phyloP scores from a whole-genome alignment of 2,797 vertebrate species.

The Ceryle rudis region DNA sequence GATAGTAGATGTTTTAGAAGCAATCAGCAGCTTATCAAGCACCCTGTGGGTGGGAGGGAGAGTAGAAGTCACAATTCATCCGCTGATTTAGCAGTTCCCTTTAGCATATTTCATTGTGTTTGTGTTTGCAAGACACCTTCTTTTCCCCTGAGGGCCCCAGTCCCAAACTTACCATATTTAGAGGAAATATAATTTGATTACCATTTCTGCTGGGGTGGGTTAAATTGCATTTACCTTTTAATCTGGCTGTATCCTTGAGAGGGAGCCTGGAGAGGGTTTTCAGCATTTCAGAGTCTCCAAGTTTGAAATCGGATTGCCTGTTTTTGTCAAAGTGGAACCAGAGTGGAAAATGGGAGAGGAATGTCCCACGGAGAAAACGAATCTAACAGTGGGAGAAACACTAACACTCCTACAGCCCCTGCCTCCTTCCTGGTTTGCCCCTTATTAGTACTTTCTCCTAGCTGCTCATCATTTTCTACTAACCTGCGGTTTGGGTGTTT shows the following conservation, averaged over 20 bases:
- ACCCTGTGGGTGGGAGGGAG: slow-evolving; percentile 19
- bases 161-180: slow-evolving; percentile 74
- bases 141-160: slow-evolving; percentile 31
- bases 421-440: background rate
- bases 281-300: slow-evolving; percentile 15
- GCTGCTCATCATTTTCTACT: background rate
- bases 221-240: slow-evolving; percentile 80
- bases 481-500: background rate
- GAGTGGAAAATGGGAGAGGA: background rate
- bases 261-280: slow-evolving; percentile 34
- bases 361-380: background rate
- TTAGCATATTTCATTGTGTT: slow-evolving; percentile 66
- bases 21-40: slow-evolving; percentile 71
- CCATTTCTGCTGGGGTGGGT: slow-evolving; percentile 65
- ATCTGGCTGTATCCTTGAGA: slow-evolving; percentile 58
- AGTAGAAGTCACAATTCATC: slow-evolving; percentile 34
- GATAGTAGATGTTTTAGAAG: slow-evolving; percentile 67
- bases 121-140: slow-evolving; percentile 60
- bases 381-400: background rate
- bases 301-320: slow-evolving; percentile 12
- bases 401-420: background rate
- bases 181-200: slow-evolving; percentile 78
- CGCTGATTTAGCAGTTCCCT: slow-evolving; percentile 59
- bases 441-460: background rate
- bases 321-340: slow-evolving; percentile 11